Percentiles rank a stretch among this genome's conserved stretches.
Evolutionary conservation across 2,113 vertebrate species (phyloP).

Genomic region (Talpa occidentalis): DNA sequence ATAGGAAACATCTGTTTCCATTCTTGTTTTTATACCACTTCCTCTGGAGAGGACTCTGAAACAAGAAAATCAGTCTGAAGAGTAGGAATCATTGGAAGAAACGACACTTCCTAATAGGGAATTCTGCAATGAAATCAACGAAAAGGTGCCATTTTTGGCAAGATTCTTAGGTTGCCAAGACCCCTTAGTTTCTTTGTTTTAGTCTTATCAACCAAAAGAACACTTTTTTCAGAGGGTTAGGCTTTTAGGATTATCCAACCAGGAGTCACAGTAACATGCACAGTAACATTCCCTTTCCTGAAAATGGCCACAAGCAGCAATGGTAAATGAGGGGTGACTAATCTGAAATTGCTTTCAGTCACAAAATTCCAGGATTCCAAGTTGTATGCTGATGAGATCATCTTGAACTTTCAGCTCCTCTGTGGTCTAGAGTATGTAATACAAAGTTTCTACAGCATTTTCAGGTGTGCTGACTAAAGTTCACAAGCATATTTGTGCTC

Average conservation of each 20-base stretch:
- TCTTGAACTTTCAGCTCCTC: neutral
- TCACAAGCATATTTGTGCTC: neutral
- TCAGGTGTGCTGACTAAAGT: neutral
- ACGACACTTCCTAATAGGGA: neutral
- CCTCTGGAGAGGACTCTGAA: slow-evolving; percentile 15
- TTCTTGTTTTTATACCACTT: slow-evolving; percentile 26
- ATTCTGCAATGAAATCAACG: neutral
- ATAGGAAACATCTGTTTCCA: slow-evolving; percentile 50
- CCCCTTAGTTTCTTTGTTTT: neutral
- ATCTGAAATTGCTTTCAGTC: slow-evolving; percentile 13
- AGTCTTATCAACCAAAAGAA: neutral
- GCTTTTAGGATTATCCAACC: neutral
- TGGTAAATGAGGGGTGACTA: neutral
- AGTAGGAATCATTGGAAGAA: slow-evolving; percentile 42
- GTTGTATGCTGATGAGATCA: neutral
- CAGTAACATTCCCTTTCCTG: neutral
- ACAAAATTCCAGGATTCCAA: slow-evolving; percentile 34
- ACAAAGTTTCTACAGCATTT: neutral
- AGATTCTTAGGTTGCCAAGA: slow-evolving; percentile 2
- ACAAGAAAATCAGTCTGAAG: slow-evolving; percentile 39
- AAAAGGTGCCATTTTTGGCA: neutral
- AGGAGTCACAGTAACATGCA: neutral
- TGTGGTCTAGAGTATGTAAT: neutral
- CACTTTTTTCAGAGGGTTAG: neutral
- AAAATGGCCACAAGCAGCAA: neutral